These are phyloP conservation scores for Erythrolamprus reginae DNA, from an alignment of 2,113 vertebrate genomes.

Conservation along the genomic window DNA sequence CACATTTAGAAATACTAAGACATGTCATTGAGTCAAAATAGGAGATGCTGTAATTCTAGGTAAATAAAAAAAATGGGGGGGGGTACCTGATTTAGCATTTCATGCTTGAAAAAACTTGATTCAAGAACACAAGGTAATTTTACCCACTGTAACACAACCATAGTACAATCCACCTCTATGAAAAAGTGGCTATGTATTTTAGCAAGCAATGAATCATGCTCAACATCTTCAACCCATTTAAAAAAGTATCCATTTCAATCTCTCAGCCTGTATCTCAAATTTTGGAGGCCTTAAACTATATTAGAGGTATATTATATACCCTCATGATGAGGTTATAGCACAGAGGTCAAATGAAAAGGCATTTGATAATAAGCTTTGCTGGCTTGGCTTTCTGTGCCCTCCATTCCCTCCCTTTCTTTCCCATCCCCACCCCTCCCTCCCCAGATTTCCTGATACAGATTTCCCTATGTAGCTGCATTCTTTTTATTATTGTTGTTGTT, in stretches of 20 bases:
- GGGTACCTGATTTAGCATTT: slow-evolving; percentile 24
- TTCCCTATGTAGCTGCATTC: not conserved
- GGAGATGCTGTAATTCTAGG: slow-evolving; percentile 3
- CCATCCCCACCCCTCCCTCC: slow-evolving; percentile 10
- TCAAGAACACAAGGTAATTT: slow-evolving; percentile 34
- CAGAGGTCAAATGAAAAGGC: not conserved
- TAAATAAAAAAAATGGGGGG: slow-evolving; percentile 1
- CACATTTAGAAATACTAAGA: slow-evolving; percentile 30
- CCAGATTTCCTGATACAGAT: slow-evolving; percentile 11
- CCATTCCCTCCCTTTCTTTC: not conserved
- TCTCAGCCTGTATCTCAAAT: slow-evolving; percentile 15
- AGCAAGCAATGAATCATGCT: not conserved
- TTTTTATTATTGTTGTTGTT: not conserved
- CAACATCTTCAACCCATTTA: not conserved
- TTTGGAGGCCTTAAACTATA: not conserved
- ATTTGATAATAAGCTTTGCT: not conserved
- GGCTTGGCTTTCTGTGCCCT: not conserved
- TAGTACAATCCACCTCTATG: not conserved
- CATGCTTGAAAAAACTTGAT: slow-evolving; percentile 43
- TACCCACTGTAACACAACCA: slow-evolving; percentile 21
- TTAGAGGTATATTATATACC: not conserved
- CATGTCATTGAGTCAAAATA: slow-evolving; percentile 40
- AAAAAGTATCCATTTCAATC: slow-evolving; percentile 4
- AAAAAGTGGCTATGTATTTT: not conserved
- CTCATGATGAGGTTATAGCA: not conserved